Evolutionary conservation across 2,888 invertebrate genomes (phyloP), one percentile per base, ranked within the genome.

Genomic region (Miltochrista miniata): DNA sequence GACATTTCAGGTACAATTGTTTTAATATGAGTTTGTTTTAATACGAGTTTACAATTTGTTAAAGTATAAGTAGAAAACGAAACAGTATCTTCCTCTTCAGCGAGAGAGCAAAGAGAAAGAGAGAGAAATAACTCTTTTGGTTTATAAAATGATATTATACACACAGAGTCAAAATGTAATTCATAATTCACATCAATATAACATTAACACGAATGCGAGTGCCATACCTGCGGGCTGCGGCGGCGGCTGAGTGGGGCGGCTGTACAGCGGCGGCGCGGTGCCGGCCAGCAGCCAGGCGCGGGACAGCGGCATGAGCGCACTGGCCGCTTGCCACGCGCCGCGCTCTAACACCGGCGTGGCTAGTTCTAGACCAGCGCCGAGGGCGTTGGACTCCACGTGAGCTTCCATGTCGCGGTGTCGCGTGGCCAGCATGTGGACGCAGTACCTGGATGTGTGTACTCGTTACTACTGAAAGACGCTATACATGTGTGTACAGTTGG

Each of bases 251-350:
- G 79, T 85, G 0, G 93, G 85, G 31, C 70, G 76, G 63, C 51
- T 78, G 81, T 92, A 94, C 1, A 92, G 80, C 24, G 91, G 85
- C 9, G 95, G 94, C 66, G 95, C 87, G 3, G 94, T 93, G 51
- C 93, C 93, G 0, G 95, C 93, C 60, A 96, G 78, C 44, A 96
- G 87, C 96, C 96, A 96, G 11, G 95, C 95, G 59, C 93, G 93
- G 45, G 95, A 94, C 30, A 94, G 49, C 64, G 93, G 94, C 84
- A 95, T 87, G 93, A 93, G 61, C 41, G 78, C 73, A 40, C 64
- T 64, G 65, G 59, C 64, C 2, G 61, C 62, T 68, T 55, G 68
- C 73, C 79, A 73, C 4, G 76, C 54, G 56, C 81, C 92, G 89
- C 88, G 83, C 76, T 84, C 82, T 63, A 90, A 76, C 92, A 96